phyloP scores from a whole-genome alignment of 2,113 vertebrate genomes.

The Leucopsar rothschildi region DNA sequence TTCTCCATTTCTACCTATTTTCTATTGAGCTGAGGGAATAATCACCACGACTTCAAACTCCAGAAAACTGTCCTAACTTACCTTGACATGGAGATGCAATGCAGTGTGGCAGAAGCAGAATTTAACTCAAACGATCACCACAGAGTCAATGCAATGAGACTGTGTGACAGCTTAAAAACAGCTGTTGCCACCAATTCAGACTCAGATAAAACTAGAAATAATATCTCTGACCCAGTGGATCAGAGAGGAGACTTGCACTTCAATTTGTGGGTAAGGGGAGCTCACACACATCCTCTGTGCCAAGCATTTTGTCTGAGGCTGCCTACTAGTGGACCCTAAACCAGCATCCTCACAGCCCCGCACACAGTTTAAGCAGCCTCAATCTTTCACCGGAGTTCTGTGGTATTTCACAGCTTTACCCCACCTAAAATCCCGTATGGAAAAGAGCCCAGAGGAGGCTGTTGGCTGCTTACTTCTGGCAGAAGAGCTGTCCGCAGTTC shows the following conservation, averaged over 20 bases:
- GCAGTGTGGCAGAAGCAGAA: background rate
- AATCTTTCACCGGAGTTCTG: background rate
- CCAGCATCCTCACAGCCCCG: background rate
- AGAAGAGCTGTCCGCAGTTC: constrained; percentile 99
- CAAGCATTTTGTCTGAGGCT: background rate
- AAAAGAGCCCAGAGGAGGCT: background rate
- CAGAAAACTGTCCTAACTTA: background rate
- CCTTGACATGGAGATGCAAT: background rate
- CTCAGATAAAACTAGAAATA: background rate
- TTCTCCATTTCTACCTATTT: background rate
- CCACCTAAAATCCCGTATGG: background rate
- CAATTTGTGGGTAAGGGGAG: background rate
- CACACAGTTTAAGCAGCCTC: background rate
- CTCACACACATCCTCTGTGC: background rate
- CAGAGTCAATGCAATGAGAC: background rate
- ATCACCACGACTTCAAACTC: background rate
- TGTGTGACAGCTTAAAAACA: background rate
- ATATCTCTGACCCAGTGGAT: fast-evolving
- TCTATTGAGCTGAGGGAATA: background rate
- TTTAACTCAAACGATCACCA: background rate
- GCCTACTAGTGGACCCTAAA: background rate
- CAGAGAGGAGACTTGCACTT: background rate
- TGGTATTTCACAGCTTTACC: background rate
- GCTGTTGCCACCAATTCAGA: background rate
- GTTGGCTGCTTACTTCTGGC: constrained; percentile 87